Evolutionary conservation across 2,888 invertebrate genomes (phyloP).

Genomic region (Microdon myrmicae): DNA sequence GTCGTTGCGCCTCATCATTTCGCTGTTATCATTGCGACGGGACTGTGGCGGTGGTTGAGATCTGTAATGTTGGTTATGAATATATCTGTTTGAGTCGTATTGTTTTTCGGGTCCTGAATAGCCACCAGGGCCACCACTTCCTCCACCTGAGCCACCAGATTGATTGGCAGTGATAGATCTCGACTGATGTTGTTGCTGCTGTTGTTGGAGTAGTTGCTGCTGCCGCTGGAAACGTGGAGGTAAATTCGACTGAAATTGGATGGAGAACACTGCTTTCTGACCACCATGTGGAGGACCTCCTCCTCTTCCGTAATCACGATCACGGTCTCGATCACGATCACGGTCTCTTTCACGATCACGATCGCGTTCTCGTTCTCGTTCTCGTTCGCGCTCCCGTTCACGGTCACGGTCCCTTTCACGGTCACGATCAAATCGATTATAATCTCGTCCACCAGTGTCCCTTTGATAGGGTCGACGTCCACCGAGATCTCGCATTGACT

Average conservation of each 20-base stretch:
- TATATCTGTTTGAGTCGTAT: constrained; percentile 39
- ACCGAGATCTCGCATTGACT: constrained; percentile 33
- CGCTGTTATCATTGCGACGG: constrained; percentile 39
- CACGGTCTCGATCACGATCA: constrained; percentile 33
- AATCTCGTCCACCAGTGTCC: constrained; percentile 50
- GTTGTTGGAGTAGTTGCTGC: constrained; percentile 68
- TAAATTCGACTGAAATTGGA: constrained; percentile 82
- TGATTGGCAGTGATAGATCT: constrained; percentile 56
- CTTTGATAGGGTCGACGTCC: constrained; percentile 30
- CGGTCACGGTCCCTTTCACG: constrained; percentile 12
- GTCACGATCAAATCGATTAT: constrained; percentile 49
- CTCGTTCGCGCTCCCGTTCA: constrained; percentile 46
- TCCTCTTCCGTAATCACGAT: constrained; percentile 53
- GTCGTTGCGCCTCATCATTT: constrained; percentile 44
- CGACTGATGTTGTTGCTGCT: constrained; percentile 38
- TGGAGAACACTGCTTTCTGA: constrained; percentile 70
- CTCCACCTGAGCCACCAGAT: constrained; percentile 44
- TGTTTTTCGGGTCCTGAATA: constrained; percentile 37
- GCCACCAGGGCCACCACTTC: constrained; percentile 48
- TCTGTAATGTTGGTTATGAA: constrained; percentile 34
- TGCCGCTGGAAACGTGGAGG: constrained; percentile 88
- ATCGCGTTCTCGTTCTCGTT: too few species aligned
- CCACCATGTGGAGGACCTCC: constrained; percentile 57
- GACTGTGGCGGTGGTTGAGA: constrained; percentile 26
- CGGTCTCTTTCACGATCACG: constrained; percentile 38